A percentile compares a stretch with the other conserved stretches of the same genome.
Evolutionary conservation across 2,888 invertebrate species (phyloP).

Genomic region (Oscheius sp.): DNA sequence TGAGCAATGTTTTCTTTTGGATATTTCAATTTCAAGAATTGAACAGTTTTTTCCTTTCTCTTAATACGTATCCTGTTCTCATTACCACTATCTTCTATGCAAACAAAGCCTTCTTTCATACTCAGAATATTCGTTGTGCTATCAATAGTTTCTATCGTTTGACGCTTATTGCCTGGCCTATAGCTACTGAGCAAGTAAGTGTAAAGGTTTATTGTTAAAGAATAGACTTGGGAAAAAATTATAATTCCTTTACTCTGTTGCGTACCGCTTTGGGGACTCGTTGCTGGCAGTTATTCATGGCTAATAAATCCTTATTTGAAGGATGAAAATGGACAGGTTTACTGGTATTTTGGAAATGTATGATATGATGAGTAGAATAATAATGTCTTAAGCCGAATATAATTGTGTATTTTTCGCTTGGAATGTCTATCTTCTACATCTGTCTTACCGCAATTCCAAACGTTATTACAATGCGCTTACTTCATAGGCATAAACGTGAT

Average conservation of each 20-base stretch:
- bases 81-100: neutral
- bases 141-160: neutral
- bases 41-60: neutral
- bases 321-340: neutral
- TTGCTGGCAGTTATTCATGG: neutral
- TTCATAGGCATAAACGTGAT: neutral
- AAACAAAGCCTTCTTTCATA: constrained; percentile 1
- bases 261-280: neutral
- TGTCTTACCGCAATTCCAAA: neutral
- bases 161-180: constrained; percentile 3
- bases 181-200: constrained; percentile 3
- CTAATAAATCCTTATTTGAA: neutral
- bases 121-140: constrained; percentile 3
- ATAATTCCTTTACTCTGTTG: neutral
- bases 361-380: neutral
- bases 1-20: constrained; percentile 1
- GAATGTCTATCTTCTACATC: constrained; percentile 6
- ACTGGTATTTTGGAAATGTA: constrained; percentile 11
- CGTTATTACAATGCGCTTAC: neutral
- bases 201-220: neutral
- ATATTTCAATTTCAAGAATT: neutral
- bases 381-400: neutral
- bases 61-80: neutral
- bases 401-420: neutral
- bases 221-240: constrained; percentile 3